These are phyloP conservation scores for Anthoscopus minutus DNA, from an alignment of 2,113 vertebrate genomes.

Conservation along the genomic window DNA sequence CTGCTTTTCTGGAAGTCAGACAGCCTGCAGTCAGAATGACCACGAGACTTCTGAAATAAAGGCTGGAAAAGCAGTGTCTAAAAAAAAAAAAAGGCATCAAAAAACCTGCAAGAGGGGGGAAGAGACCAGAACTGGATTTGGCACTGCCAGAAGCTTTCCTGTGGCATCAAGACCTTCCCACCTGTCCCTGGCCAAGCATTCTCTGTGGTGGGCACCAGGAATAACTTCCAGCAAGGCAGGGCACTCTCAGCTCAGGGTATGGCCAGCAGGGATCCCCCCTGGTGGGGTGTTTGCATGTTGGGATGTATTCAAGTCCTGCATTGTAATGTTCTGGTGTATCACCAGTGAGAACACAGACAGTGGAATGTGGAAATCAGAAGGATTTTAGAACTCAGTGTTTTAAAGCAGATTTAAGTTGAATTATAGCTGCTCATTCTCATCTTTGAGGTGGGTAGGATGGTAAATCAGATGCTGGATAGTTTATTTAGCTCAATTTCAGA, in stretches of 20 bases:
- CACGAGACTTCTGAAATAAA: neutral
- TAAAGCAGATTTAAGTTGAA: neutral
- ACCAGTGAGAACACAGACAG: neutral
- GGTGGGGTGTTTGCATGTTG: accelerated
- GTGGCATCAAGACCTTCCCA: neutral
- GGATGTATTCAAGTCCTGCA: neutral
- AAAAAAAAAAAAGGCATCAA: neutral
- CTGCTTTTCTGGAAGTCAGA: neutral
- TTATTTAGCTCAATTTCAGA: neutral
- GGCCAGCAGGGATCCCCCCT: accelerated
- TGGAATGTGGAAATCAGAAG: neutral
- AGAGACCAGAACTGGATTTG: neutral
- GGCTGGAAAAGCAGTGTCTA: neutral
- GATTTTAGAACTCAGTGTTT: neutral
- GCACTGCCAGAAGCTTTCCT: neutral
- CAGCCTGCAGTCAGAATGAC: neutral
- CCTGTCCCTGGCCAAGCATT: neutral
- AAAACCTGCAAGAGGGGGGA: neutral
- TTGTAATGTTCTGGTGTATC: neutral
- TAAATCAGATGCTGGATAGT: neutral
- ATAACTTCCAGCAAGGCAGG: neutral
- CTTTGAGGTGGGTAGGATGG: neutral
- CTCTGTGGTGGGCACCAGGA: neutral
- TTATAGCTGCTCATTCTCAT: neutral
- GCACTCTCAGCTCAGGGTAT: neutral